These are phyloP conservation scores for Mus pahari DNA, from an alignment of 2,113 vertebrate genomes.

Conservation along the genomic window DNA sequence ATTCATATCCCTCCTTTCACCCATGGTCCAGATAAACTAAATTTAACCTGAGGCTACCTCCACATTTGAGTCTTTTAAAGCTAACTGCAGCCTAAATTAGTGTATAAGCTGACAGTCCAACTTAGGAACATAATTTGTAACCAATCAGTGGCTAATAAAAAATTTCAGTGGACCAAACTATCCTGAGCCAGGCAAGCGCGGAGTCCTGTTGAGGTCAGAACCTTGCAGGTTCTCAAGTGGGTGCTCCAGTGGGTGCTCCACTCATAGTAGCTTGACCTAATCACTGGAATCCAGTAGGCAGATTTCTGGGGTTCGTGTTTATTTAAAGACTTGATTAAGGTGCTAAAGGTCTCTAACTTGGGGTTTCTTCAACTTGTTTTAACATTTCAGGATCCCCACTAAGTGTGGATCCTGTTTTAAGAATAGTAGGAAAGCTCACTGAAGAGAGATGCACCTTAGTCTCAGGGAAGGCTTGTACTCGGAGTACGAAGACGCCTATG, in stretches of 20 bases:
- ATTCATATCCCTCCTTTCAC: background rate
- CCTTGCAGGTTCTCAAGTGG: background rate
- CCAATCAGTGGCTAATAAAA: background rate
- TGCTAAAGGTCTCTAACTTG: background rate
- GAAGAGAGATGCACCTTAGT: background rate
- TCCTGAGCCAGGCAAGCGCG: background rate
- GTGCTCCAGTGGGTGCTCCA: background rate
- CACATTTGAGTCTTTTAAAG: background rate
- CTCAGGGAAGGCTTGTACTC: background rate
- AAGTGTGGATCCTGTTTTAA: background rate
- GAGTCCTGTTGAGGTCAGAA: background rate
- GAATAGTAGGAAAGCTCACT: background rate
- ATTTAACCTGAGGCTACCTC: background rate
- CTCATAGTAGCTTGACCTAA: background rate
- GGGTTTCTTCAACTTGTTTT: slow-evolving; percentile 15
- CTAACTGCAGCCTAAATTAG: background rate
- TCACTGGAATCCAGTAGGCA: background rate
- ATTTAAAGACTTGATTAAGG: slow-evolving; percentile 2
- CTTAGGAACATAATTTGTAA: background rate
- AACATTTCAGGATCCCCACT: background rate
- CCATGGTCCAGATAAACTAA: background rate
- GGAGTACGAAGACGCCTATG: background rate
- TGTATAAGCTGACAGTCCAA: background rate
- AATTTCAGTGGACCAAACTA: background rate
- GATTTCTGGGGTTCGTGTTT: slow-evolving; percentile 12